Conservation (phyloP, 2,888 invertebrate species). For the Yponomeuta plumbellus region DNA sequence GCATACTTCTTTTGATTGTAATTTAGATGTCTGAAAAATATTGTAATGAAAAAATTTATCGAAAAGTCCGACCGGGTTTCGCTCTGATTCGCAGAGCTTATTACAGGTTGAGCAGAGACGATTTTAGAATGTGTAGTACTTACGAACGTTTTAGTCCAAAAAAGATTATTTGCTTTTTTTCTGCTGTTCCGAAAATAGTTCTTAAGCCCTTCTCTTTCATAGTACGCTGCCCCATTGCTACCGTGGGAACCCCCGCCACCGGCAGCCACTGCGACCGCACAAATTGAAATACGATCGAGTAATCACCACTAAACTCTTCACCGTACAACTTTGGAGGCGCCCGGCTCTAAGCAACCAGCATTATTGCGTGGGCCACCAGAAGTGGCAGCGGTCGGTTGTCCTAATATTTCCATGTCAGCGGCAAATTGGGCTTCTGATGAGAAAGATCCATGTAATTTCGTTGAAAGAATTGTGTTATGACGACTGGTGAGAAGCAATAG, state of each 20-base stretch:
- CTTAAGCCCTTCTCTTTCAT: too few species aligned
- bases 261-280: background rate
- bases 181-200: too few species aligned
- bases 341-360: background rate
- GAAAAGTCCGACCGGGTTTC: too few species aligned
- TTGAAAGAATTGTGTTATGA: background rate
- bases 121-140: too few species aligned
- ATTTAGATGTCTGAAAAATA: too few species aligned
- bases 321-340: background rate
- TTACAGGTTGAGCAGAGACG: too few species aligned
- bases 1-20: too few species aligned
- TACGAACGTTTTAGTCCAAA: too few species aligned
- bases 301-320: background rate
- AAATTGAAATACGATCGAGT: conserved; percentile 1
- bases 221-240: background rate
- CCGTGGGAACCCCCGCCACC: conserved; percentile 11
- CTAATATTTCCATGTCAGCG: conserved; percentile 9
- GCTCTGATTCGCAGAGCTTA: too few species aligned
- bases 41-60: too few species aligned
- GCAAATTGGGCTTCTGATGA: conserved; percentile 9
- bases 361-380: background rate
- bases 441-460: background rate
- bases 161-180: too few species aligned
- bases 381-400: background rate
- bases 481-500: background rate